phyloP scores from a whole-genome alignment of 2,113 vertebrate species.

The Bos javanicus region DNA sequence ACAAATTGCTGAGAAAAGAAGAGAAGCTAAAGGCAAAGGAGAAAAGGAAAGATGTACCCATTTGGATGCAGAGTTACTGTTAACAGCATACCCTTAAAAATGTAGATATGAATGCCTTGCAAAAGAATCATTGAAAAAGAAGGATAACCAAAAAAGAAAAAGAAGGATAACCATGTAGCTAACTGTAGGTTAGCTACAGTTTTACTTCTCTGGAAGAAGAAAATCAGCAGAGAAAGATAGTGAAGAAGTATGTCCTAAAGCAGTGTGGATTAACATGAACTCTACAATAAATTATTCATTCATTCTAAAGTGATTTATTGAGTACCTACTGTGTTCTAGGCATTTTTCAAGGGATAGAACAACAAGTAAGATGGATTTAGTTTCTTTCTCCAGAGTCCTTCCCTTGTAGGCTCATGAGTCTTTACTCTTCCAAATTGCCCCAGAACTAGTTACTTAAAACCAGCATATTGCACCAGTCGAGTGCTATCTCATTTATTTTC shows the following conservation, averaged over 20 bases:
- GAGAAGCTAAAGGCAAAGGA: background rate
- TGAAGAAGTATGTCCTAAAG: background rate
- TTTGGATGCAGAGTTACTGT: background rate
- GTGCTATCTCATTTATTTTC: background rate
- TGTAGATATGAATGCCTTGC: background rate
- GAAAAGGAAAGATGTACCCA: background rate
- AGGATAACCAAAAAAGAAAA: background rate
- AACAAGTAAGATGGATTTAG: background rate
- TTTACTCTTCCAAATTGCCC: background rate
- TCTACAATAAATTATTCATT: background rate
- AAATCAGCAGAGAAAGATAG: background rate
- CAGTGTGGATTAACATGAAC: background rate
- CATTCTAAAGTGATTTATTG: background rate
- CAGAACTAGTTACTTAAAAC: background rate
- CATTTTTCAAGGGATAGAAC: background rate
- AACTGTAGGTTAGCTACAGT: background rate
- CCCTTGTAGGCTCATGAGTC: background rate
- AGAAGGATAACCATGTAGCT: background rate
- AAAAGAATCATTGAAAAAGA: background rate
- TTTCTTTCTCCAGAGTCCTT: background rate
- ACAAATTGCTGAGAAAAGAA: background rate
- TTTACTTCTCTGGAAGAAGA: background rate
- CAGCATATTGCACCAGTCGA: background rate
- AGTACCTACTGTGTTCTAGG: background rate
- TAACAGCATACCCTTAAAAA: accelerated